These are phyloP conservation scores for Ips nitidus DNA, from an alignment of 1,140 invertebrate genomes.

Conservation along the genomic window DNA sequence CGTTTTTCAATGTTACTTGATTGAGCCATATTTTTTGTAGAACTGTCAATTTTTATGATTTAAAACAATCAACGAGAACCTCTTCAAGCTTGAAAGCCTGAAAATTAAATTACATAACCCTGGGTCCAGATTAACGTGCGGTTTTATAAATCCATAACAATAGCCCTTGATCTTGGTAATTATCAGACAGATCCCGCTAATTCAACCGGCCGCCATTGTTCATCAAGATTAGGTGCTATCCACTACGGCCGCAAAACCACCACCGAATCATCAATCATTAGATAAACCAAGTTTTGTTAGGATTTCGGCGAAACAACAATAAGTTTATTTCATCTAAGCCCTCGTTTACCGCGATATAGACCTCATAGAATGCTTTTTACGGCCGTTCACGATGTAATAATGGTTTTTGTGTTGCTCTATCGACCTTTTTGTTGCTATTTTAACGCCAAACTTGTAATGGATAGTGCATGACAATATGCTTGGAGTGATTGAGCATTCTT, in stretches of 20 bases:
- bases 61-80: too few species aligned
- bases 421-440: neutral
- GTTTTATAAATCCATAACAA: constrained; percentile 30
- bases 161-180: constrained; percentile 36
- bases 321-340: constrained; percentile 36
- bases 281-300: constrained; percentile 41
- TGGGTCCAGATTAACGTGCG: constrained; percentile 7
- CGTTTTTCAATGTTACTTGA: neutral
- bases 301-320: constrained; percentile 37
- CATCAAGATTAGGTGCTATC: constrained; percentile 39
- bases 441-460: neutral
- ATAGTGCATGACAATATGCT: too few species aligned
- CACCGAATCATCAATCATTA: constrained; percentile 42
- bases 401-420: constrained; percentile 9
- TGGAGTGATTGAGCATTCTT: too few species aligned
- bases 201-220: constrained; percentile 38
- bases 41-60: too few species aligned
- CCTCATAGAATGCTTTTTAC: constrained; percentile 23
- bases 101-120: neutral
- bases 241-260: constrained; percentile 24
- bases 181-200: constrained; percentile 35
- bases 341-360: constrained; percentile 32
- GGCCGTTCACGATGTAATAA: constrained; percentile 3
- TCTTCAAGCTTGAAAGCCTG: too few species aligned
- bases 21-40: too few species aligned